Percentiles rank a stretch among this genome's conserved stretches.
Evolutionary conservation across 2,797 vertebrate species (phyloP).

Genomic region (Danio tinwini): DNA sequence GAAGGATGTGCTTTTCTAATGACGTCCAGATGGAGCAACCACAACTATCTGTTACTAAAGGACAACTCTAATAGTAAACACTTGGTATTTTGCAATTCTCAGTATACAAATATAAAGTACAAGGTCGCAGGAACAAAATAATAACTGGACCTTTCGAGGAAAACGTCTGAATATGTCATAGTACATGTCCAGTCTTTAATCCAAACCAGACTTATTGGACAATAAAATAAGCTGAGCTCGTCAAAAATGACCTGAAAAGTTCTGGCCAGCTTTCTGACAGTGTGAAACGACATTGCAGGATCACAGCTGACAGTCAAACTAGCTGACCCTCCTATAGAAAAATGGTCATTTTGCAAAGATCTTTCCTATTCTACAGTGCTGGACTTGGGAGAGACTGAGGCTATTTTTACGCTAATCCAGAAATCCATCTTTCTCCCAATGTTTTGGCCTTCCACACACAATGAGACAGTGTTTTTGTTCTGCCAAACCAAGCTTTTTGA

Average conservation of each 20-base stretch:
- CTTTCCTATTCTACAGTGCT: not conserved
- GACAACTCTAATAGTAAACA: slow-evolving; percentile 46
- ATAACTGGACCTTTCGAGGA: not conserved
- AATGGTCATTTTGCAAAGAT: not conserved
- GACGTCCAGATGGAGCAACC: slow-evolving; percentile 72
- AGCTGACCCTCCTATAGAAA: not conserved
- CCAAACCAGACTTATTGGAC: not conserved
- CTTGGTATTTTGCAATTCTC: slow-evolving; percentile 2
- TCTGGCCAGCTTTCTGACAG: not conserved
- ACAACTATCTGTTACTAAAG: slow-evolving; percentile 62
- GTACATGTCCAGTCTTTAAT: not conserved
- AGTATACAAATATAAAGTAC: not conserved
- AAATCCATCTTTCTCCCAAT: not conserved
- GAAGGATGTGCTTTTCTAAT: slow-evolving; percentile 72
- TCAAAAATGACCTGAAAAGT: not conserved
- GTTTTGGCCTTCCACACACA: no score
- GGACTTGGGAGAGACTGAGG: not conserved
- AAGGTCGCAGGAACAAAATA: not conserved
- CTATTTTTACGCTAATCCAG: not conserved
- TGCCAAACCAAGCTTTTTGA: not conserved
- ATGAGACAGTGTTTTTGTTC: no score
- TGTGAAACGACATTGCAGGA: not conserved
- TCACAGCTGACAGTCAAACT: not conserved
- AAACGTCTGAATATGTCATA: not conserved
- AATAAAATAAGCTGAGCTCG: not conserved